phyloP scores from a whole-genome alignment of 2,113 vertebrate species.

The Cynoglossus semilaevis region DNA sequence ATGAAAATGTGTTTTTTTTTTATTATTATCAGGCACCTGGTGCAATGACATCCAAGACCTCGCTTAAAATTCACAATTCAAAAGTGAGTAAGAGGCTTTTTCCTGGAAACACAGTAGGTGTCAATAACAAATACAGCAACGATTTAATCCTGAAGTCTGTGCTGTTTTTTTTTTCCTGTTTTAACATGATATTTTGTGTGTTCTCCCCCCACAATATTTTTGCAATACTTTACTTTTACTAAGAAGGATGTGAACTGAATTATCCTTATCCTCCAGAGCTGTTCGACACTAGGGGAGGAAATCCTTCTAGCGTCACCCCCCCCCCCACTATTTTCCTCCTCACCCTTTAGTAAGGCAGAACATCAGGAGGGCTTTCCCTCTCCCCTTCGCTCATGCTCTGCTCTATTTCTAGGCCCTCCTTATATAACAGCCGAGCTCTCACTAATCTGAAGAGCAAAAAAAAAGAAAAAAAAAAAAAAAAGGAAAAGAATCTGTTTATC shows the following conservation, averaged over 20 bases:
- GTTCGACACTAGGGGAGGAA: conserved; percentile 50
- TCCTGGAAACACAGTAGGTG: conserved; percentile 1
- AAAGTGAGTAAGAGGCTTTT: conserved; percentile 13
- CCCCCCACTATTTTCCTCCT: not conserved
- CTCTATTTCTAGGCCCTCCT: conserved; percentile 68
- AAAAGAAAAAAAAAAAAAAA: conserved; percentile 61
- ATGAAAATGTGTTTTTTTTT: conserved; percentile 32
- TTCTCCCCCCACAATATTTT: too few relatives aligned
- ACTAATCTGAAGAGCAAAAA: conserved; percentile 62
- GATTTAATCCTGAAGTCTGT: conserved; percentile 17
- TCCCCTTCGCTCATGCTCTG: conserved; percentile 40
- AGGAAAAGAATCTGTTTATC: conserved; percentile 70
- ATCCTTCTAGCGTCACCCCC: conserved; percentile 55
- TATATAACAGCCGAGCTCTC: conserved; percentile 66
- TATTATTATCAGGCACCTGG: conserved; percentile 20
- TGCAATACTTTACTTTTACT: too few relatives aligned
- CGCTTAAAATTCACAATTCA: conserved; percentile 41
- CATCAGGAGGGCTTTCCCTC: conserved; percentile 66
- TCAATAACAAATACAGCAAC: conserved; percentile 24
- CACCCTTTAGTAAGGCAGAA: conserved; percentile 48
- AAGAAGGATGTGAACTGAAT: too few relatives aligned
- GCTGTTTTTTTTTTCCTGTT: conserved; percentile 21
- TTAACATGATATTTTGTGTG: too few relatives aligned
- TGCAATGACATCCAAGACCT: conserved; percentile 31
- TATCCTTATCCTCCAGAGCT: not conserved